A percentile compares a stretch with the other conserved stretches of the same genome.
phyloP scores from a whole-genome alignment of 2,888 invertebrate genomes.

The Oligia strigilis region DNA sequence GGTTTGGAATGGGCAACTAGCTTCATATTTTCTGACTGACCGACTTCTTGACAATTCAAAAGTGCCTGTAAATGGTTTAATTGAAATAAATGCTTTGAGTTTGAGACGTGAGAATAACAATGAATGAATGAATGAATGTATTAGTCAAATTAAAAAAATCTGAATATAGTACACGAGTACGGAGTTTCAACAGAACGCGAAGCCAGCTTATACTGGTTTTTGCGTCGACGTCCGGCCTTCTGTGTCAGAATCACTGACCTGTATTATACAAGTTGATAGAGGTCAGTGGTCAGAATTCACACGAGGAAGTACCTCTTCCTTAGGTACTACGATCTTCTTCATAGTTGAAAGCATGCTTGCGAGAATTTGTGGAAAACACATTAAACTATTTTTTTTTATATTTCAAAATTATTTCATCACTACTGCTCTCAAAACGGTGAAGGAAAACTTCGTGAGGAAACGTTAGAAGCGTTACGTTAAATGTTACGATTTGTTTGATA shows the following conservation, averaged over 20 bases:
- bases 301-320: background rate
- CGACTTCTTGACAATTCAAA: too few relatives aligned
- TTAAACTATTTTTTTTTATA: background rate
- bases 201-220: background rate
- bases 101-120: background rate
- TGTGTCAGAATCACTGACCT: background rate
- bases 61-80: too few relatives aligned
- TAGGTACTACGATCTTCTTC: background rate
- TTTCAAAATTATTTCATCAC: too few relatives aligned
- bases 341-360: background rate
- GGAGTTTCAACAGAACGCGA: background rate
- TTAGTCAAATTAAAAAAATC: background rate
- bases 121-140: too few relatives aligned
- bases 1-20: too few relatives aligned
- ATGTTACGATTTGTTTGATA: too few relatives aligned
- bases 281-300: background rate
- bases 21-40: too few relatives aligned
- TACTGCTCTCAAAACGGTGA: too few relatives aligned
- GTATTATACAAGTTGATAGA: too few relatives aligned
- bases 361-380: conserved; percentile 1
- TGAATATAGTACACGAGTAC: background rate
- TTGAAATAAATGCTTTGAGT: too few relatives aligned
- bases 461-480: too few relatives aligned
- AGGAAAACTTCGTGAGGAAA: too few relatives aligned
- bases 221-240: background rate